These are phyloP conservation scores for Xiphophorus maculatus DNA, from an alignment of 2,113 vertebrate species.

Conservation along the genomic window DNA sequence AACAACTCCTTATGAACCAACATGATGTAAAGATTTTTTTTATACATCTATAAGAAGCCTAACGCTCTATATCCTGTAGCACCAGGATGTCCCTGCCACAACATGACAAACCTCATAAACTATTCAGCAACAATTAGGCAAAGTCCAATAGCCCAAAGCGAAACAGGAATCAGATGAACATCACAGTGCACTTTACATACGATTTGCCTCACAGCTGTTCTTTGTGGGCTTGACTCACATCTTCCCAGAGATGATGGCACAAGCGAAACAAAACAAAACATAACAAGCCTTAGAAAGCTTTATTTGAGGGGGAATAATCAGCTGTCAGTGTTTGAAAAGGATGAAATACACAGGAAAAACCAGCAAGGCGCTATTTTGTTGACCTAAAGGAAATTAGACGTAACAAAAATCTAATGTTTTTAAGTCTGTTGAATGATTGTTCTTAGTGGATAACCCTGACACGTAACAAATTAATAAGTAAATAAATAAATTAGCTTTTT, in stretches of 20 bases:
- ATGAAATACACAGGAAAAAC: not conserved
- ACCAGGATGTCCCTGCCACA: constrained; percentile 24
- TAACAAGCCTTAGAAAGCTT: constrained; percentile 11
- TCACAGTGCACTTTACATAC: constrained; percentile 39
- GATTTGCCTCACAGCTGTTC: constrained; percentile 50
- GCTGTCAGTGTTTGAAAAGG: not conserved
- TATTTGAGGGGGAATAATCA: not conserved
- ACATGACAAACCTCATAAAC: constrained; percentile 60
- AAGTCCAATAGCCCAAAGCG: constrained; percentile 58
- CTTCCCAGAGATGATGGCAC: not conserved
- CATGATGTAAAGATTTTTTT: constrained; percentile 9
- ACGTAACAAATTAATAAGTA: not conserved
- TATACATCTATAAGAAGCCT: constrained; percentile 19
- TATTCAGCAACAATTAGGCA: constrained; percentile 66
- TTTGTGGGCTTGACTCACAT: constrained; percentile 23
- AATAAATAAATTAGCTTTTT: not conserved
- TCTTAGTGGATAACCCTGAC: not conserved
- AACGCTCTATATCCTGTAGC: constrained; percentile 18
- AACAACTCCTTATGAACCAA: not conserved
- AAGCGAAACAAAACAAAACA: constrained; percentile 4
- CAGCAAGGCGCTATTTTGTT: too few relatives aligned
- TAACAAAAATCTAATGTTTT: too few relatives aligned
- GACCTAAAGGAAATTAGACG: too few relatives aligned
- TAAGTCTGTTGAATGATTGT: not conserved
- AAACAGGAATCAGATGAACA: constrained; percentile 64